Percentiles rank a stretch among this genome's conserved stretches.
These are phyloP conservation scores for Phyllostomus hastatus DNA, from an alignment of 2,113 vertebrate species.

Conservation along the genomic window DNA sequence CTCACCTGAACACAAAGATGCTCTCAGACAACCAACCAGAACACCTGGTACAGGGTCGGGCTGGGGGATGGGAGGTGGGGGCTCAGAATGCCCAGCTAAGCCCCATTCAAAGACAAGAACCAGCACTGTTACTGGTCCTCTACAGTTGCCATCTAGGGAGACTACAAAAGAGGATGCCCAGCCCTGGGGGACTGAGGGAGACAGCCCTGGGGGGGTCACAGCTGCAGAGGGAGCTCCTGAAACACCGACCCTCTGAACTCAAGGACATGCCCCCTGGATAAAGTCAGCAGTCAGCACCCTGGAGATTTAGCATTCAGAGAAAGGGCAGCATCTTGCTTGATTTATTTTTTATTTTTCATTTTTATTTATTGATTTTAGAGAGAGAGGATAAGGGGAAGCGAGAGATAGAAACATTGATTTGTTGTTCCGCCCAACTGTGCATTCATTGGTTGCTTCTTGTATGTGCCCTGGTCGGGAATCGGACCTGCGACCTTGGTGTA, in stretches of 20 bases:
- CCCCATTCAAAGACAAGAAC: not conserved
- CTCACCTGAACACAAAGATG: constrained; percentile 7
- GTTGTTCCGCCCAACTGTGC: no score
- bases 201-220: not conserved
- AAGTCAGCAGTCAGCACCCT: not conserved
- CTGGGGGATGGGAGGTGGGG: not conserved
- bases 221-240: not conserved
- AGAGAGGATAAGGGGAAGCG: no score
- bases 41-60: not conserved
- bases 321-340: not conserved
- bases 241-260: constrained; percentile 1
- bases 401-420: no score
- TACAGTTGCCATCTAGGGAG: not conserved
- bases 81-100: not conserved
- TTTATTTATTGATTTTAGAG: no score
- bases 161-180: not conserved
- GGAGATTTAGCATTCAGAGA: not conserved
- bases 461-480: no score
- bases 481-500: no score
- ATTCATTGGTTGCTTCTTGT: no score
- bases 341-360: not conserved
- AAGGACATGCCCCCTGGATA: not conserved
- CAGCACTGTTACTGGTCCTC: not conserved
- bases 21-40: constrained; percentile 2
- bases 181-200: no score